Base-by-base conservation (phyloP, 2,797 vertebrate genomes). In the Rhyacichthys aspro region DNA sequence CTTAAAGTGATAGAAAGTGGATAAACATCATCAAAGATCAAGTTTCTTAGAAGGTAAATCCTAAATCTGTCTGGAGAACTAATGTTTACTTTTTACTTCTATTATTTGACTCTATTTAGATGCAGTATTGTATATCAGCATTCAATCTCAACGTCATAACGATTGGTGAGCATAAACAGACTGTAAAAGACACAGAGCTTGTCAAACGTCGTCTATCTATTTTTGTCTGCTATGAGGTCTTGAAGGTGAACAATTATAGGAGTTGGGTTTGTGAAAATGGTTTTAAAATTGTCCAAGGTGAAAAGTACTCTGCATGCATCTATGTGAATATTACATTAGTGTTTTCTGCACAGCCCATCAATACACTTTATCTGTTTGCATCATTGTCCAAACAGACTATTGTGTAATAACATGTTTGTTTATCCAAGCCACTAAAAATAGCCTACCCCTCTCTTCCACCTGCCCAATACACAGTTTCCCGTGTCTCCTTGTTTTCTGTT, bases 401-500 rank as follows among this genome's bases (percentile, higher is more conserved):
- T 50, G 19, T 61, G 48, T 38, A 46, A 18, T 54, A 57, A 73
- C 19, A 38, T 55, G 45, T 66, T 23, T 49, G 50, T n/a, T n/a
- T 61, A 75, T 83, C 32, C 60, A 60, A 70, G 62, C 76, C 76
- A 63, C 77, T 81, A 76, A 85, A 87, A 80, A 87, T 88, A 87
- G 42, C 28, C 47, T 33, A 9, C 45, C 15, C n/a, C 14, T 68
- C 37, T 33, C 49, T 63, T 62, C 23, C 39, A 45, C 48, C 45
- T 43, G 7, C 45, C n/a, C 14, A 28, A 33, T 48, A 48, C 28
- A 48, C 28, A 8, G n/a, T n/a, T n/a, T n/a, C n/a, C n/a, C n/a
- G n/a, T n/a, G n/a, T n/a, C n/a, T 12, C 10, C 14, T 10, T 28
- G 19, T 32, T 32, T 7, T 47, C 11, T 47, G 11, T n/a, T 28